Base-by-base conservation (phyloP, 2,797 vertebrate species). In the Petrocephalus schoutedeni region DNA sequence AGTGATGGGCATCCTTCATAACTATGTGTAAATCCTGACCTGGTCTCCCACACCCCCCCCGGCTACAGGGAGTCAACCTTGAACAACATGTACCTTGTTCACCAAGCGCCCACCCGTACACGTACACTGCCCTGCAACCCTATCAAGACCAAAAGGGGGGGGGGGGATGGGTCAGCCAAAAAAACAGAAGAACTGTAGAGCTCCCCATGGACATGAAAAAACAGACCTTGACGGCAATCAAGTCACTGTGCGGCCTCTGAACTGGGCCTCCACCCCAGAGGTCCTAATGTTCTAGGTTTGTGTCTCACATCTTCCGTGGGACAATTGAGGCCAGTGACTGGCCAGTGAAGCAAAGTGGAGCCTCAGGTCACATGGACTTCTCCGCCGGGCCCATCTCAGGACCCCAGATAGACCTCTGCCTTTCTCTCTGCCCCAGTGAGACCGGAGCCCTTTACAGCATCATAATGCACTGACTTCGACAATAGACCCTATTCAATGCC, bases 351-450 rank as follows among this genome's bases (percentile, higher is more conserved):
- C 89, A 90, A 92, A 87, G 58, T 85, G 89, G 90, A 6, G 86
- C 83, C 87, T 54, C 45, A 91, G 93, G 92, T 94, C 93, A 92
- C 19, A 3, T 21, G 67, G 36, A 23, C 56, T 67, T 54, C 45
- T n/a, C 74, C 49, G 45, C 28, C 12, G 36, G 58, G 82, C 82
- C 45, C 88, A 86, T 86, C 91, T 90, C 93, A 92, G 91, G 83
- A 49, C 89, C 86, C 64, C 74, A 8, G 49, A 58, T 14, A 91
- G 87, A 90, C 89, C 91, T 86, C 89, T 91, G 88, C 92, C 89
- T 92, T 86, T 87, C 12, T 85, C 92, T 92, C 91, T 92, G 90
- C 87, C 87, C 89, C 89, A 57, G 87, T 77, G 71, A 36, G 28
- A 82, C 23, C n/a, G 56, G 74, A 88, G 89, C 88, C 87, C 71